Base-by-base conservation (phyloP, 2,888 invertebrate species). In the Alsophila aescularia region DNA sequence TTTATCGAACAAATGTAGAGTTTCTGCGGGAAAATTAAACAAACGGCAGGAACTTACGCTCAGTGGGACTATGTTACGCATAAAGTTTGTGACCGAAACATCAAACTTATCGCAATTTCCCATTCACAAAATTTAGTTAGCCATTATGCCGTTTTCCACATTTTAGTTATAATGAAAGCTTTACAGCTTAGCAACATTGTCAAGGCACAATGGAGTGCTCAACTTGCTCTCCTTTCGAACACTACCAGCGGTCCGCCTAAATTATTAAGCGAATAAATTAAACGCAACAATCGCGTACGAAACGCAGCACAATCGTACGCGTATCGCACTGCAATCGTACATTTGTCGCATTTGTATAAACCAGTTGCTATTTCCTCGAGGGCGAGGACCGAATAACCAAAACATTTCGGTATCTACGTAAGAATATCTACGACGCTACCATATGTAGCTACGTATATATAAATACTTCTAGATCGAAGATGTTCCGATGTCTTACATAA, bases 231-330 rank as follows among this genome's bases (percentile, higher is more conserved):
- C 67, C 60, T 74, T 75, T 67, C 63, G 40, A 60, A 73, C 70
- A 69, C 70, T 66, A 58, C 61, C 54, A 57, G 65, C 56, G 70
- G 73, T 78, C 72, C 62, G 53, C 62, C 64, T 72, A 69, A 83
- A 66, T 83, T 83, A 83, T 77, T 72, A 77, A 59, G 61, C 48
- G 70, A 66, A 81, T 83, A 82, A 76, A 80, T 82, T 82, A 77
- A 72, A 51, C 36, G 37, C 45, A 56, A 56, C 45, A 51, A 76
- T 76, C 67, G 71, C 64, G 36, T 36, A 34, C 53, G 44, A 63
- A 55, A 67, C 58, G 65, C 58, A 44, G 51, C 51, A 66, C 67
- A 71, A 77, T 74, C 64, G 69, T 52, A 45, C 58, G 66, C 68
- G 63, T 62, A 62, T 69, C 60, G 67, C 59, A 47, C 51, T 56